These are phyloP conservation scores for Carassius auratus DNA, from an alignment of 2,113 vertebrate genomes.

Conservation along the genomic window DNA sequence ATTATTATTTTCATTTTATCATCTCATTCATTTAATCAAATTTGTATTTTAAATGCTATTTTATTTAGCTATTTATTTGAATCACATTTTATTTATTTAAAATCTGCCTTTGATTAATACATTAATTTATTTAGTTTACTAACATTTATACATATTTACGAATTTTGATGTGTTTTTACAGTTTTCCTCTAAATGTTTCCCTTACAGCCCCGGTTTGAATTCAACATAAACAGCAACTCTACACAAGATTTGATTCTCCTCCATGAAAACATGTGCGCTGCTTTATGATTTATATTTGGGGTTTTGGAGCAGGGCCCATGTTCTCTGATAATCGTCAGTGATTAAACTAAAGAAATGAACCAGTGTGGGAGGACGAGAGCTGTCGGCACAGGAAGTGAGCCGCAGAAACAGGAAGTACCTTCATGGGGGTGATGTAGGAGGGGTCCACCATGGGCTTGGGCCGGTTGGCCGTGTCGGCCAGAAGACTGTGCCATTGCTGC, in stretches of 20 bases:
- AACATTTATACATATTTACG: neutral
- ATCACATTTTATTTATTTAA: neutral
- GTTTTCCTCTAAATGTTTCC: too few relatives aligned
- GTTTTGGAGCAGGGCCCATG: neutral
- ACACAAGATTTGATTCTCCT: neutral
- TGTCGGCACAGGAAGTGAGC: constrained; percentile 1
- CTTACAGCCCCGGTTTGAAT: too few relatives aligned
- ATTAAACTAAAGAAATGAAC: neutral
- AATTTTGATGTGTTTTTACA: too few relatives aligned
- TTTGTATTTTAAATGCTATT: neutral
- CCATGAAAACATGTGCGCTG: neutral
- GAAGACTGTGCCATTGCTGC: constrained; percentile 97
- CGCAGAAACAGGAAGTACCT: constrained; percentile 77
- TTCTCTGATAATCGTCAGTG: neutral
- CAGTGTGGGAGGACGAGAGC: neutral
- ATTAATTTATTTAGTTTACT: too few relatives aligned
- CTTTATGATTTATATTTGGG: neutral
- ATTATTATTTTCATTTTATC: too few relatives aligned
- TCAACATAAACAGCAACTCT: too few relatives aligned
- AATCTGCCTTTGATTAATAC: neutral
- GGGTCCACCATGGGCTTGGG: constrained; percentile 99
- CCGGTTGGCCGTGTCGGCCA: constrained; percentile 94
- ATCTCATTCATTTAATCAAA: neutral
- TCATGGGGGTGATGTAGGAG: constrained; percentile 99
- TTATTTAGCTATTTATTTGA: neutral